phyloP scores from a whole-genome alignment of 2,113 vertebrate species.

The Ramphastos sulfuratus region DNA sequence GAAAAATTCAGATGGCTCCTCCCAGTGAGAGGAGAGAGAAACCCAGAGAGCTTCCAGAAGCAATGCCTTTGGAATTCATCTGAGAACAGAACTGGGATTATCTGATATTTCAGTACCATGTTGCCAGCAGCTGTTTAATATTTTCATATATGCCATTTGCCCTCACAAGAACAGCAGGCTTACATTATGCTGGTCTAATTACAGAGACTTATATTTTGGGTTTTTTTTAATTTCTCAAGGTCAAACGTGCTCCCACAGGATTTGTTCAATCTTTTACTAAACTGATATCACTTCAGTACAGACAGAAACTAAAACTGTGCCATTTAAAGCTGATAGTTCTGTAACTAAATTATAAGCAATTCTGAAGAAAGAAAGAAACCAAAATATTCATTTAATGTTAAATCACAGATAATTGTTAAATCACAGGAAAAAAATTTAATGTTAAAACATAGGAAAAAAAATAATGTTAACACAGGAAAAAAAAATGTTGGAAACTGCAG shows the following conservation, averaged over 20 bases:
- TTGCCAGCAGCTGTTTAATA: conserved; percentile 43
- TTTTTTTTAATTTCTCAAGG: conserved; percentile 33
- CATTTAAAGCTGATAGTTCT: neutral
- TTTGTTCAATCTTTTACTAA: neutral
- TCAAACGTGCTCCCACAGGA: neutral
- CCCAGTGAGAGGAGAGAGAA: neutral
- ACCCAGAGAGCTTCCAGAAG: conserved; percentile 18
- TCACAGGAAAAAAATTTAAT: neutral
- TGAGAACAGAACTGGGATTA: conserved; percentile 32
- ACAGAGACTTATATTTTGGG: neutral
- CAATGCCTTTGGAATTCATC: conserved; percentile 28
- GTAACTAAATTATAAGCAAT: neutral
- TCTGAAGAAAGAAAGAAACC: neutral
- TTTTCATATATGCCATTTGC: conserved; percentile 14
- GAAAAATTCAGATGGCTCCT: conserved; percentile 46
- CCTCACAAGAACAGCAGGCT: neutral
- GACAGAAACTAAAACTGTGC: neutral
- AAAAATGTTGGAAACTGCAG: neutral
- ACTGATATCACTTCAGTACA: neutral
- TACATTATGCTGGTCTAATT: conserved; percentile 6
- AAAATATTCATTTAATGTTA: neutral
- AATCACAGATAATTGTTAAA: neutral
- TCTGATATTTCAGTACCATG: conserved; percentile 4
- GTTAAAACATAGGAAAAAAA: neutral
- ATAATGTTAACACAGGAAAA: neutral